Percentiles rank a stretch among this genome's conserved stretches.
phyloP scores from a whole-genome alignment of 2,888 invertebrate species.

The Calameuta pallipes region DNA sequence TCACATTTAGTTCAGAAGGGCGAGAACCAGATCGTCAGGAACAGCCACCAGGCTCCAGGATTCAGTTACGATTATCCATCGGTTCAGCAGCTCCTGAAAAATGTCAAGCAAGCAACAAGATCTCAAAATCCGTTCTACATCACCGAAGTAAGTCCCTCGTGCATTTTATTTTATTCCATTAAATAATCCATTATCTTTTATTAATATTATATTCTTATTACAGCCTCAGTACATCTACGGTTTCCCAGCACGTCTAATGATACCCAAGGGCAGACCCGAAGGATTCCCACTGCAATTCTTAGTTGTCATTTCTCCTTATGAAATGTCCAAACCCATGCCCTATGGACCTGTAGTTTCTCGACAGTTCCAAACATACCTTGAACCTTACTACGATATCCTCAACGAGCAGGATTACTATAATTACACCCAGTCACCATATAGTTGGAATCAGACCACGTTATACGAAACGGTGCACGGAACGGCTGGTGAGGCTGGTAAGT shows the following conservation, averaged over 20 bases:
- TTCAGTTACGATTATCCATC: constrained; percentile 67
- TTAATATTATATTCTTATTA: constrained; percentile 25
- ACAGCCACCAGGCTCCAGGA: constrained; percentile 72
- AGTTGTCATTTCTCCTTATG: constrained; percentile 71
- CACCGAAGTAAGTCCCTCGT: constrained; percentile 47
- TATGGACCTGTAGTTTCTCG: constrained; percentile 68
- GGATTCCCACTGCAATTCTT: constrained; percentile 74
- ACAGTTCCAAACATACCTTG: constrained; percentile 46
- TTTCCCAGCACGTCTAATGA: constrained; percentile 72
- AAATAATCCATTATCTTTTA: no score
- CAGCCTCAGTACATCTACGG: constrained; percentile 69
- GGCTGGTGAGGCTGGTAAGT: background rate
- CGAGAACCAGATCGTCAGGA: constrained; percentile 76
- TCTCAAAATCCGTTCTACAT: constrained; percentile 62
- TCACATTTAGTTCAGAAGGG: constrained; percentile 70
- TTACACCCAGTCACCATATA: background rate
- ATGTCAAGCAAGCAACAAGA: constrained; percentile 70
- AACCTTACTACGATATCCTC: background rate
- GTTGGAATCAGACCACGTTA: background rate
- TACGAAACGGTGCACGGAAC: background rate
- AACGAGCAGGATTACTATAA: background rate
- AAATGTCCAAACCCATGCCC: constrained; percentile 62
- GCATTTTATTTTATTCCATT: background rate
- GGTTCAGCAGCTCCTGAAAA: constrained; percentile 74
- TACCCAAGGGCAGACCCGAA: constrained; percentile 74